phyloP scores from a whole-genome alignment of 2,888 invertebrate genomes.

The Drosophila subsilvestris region DNA sequence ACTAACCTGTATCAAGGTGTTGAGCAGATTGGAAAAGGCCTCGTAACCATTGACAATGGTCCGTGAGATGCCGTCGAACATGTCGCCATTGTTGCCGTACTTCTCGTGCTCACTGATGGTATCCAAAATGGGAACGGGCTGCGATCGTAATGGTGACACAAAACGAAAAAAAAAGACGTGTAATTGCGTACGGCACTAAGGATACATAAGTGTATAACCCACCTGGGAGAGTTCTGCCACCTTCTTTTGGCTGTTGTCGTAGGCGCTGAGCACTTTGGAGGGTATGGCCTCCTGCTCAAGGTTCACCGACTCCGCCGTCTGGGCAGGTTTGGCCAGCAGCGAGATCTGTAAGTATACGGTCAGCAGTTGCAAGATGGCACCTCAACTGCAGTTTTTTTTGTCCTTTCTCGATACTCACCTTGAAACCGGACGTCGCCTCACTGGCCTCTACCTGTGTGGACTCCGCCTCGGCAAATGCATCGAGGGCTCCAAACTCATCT shows the following conservation, averaged over 20 bases:
- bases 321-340: slow-evolving; percentile 70
- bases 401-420: slow-evolving; percentile 51
- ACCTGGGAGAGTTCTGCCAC: slow-evolving; percentile 78
- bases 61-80: slow-evolving; percentile 87
- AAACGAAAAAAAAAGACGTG: background rate
- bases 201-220: too few relatives aligned
- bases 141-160: slow-evolving; percentile 6
- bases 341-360: slow-evolving; percentile 57
- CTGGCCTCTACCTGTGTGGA: slow-evolving; percentile 42
- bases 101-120: slow-evolving; percentile 91
- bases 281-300: slow-evolving; percentile 81
- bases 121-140: slow-evolving; percentile 90
- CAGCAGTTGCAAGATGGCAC: background rate
- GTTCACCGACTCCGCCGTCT: slow-evolving; percentile 82
- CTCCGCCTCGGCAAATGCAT: slow-evolving; percentile 52
- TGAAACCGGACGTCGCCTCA: slow-evolving; percentile 61
- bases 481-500: slow-evolving; percentile 66
- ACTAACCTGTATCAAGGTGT: slow-evolving; percentile 87
- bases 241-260: slow-evolving; percentile 82
- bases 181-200: background rate
- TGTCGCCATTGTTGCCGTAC: slow-evolving; percentile 90
- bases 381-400: background rate
- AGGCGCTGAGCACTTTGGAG: slow-evolving; percentile 79
- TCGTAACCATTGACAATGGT: slow-evolving; percentile 89
- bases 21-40: slow-evolving; percentile 88